Conservation (phyloP, 2,888 invertebrate species). For the Agapetus fuscipes region DNA sequence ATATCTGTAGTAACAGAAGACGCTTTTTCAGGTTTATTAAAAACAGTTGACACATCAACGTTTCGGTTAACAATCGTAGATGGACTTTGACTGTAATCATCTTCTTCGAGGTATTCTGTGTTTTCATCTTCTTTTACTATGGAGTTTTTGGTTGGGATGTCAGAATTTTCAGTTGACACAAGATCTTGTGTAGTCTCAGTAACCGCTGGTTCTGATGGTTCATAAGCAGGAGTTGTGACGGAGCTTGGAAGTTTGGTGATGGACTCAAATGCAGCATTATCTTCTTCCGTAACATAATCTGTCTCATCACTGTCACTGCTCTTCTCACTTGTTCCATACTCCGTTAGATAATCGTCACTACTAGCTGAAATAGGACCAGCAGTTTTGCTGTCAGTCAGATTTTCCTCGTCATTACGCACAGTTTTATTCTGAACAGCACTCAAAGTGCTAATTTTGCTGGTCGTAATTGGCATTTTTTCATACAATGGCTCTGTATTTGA, state of each 20-base stretch:
- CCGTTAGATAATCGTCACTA: too few species aligned
- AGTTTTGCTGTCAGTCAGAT: too few species aligned
- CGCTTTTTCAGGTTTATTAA: too few species aligned
- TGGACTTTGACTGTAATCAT: too few species aligned
- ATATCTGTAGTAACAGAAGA: neutral
- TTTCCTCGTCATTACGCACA: too few species aligned
- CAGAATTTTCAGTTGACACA: neutral
- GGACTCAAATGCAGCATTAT: slow-evolving; percentile 39
- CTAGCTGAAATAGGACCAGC: too few species aligned
- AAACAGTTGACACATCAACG: neutral
- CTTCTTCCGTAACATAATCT: too few species aligned
- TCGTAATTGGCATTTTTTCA: slow-evolving; percentile 1
- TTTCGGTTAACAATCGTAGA: neutral
- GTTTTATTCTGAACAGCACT: too few species aligned
- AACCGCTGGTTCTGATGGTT: slow-evolving; percentile 22
- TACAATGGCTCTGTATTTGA: neutral
- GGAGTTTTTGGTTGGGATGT: neutral
- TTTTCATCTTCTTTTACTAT: neutral
- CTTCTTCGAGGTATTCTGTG: neutral
- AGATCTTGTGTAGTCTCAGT: too few species aligned
- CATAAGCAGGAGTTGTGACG: slow-evolving; percentile 33
- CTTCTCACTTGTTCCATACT: too few species aligned
- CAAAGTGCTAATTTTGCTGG: too few species aligned
- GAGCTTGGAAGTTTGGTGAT: slow-evolving; percentile 40
- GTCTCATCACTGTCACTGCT: too few species aligned